phyloP scores from a whole-genome alignment of 2,113 vertebrate species.

The Lycaon pictus region DNA sequence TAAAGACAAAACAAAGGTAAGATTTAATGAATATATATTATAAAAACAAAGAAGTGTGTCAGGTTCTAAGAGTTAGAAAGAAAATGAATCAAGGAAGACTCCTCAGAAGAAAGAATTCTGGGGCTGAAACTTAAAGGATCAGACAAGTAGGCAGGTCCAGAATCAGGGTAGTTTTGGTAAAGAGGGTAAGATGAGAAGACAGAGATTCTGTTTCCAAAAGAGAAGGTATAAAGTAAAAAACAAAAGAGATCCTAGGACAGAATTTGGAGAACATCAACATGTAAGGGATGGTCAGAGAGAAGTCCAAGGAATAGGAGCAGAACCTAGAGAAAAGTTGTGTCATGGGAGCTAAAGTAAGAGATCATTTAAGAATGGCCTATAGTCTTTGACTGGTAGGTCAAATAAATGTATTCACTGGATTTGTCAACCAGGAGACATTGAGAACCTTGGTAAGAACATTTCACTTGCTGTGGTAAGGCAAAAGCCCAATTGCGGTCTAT shows the following conservation, averaged over 20 bases:
- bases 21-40: background rate
- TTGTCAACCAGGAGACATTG: background rate
- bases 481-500: background rate
- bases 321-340: background rate
- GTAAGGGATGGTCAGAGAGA: background rate
- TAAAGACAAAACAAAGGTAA: constrained; percentile 43
- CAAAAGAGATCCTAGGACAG: background rate
- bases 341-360: background rate
- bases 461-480: background rate
- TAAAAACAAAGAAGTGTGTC: background rate
- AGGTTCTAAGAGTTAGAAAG: background rate
- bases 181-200: constrained; percentile 16
- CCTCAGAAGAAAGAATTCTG: background rate
- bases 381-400: background rate
- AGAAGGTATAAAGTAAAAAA: background rate
- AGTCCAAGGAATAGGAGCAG: background rate
- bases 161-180: background rate
- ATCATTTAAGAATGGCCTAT: background rate
- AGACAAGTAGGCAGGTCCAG: background rate
- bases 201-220: background rate
- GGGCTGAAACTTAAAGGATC: background rate
- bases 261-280: background rate
- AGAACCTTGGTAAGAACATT: background rate
- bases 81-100: background rate
- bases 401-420: background rate